These are phyloP conservation scores for Grapholita molesta DNA, from an alignment of 1,140 invertebrate species.

Conservation along the genomic window DNA sequence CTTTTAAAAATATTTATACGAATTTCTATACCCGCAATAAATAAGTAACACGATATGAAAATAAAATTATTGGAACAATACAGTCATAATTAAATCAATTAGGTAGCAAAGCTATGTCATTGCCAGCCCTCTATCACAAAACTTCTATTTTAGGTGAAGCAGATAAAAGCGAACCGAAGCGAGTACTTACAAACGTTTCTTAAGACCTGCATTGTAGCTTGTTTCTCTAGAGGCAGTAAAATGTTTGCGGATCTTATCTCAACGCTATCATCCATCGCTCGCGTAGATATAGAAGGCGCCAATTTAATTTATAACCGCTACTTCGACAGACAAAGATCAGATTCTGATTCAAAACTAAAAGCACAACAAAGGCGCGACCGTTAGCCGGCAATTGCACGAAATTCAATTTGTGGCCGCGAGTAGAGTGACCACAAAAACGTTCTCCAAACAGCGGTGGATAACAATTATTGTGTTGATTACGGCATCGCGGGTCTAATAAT, in stretches of 20 bases:
- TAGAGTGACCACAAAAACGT: conserved; percentile 48
- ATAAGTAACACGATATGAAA: no score
- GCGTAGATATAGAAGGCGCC: not conserved
- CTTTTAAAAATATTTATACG: no score
- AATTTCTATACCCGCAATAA: no score
- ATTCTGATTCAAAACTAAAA: conserved; percentile 18
- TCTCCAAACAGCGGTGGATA: conserved; percentile 59
- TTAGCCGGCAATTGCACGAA: conserved; percentile 44
- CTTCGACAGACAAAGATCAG: not conserved
- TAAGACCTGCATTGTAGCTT: no score
- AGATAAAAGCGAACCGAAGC: no score
- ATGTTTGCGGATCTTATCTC: not conserved
- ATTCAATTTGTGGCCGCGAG: conserved; percentile 53
- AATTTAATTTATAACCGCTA: not conserved
- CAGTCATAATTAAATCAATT: no score
- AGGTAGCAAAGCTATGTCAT: no score
- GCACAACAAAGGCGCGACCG: conserved; percentile 29
- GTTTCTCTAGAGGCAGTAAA: not conserved
- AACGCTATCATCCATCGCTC: not conserved
- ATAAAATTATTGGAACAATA: no score
- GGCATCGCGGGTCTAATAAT: conserved; percentile 67
- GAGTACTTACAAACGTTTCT: no score
- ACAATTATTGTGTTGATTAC: conserved; percentile 74
- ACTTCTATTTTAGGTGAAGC: no score
- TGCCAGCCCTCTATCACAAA: no score